Base-by-base conservation (phyloP, 2,113 vertebrate species). In the Oreochromis tanganicae region DNA sequence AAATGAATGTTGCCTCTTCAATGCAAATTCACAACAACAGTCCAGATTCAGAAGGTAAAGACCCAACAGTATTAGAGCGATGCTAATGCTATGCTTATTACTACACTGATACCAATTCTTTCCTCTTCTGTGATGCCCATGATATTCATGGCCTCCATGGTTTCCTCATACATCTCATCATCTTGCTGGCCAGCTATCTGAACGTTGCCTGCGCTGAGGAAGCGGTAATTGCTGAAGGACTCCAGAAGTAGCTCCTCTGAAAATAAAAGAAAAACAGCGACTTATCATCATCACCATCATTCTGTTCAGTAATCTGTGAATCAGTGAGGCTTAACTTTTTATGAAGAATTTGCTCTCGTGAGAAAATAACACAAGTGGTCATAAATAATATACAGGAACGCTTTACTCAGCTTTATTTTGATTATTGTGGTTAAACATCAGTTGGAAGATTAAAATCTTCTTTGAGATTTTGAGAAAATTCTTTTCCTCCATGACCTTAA, bases 61-160 rank as follows among this genome's bases (percentile, higher is more conserved):
- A 75, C 14, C 16, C 27, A 0, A 34, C 46, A 78, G 46, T 34
- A 52, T 52, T 32, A n/a, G 4, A 5, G 27, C 0, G 2, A 52
- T 52, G 27, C 27, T 78, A 4, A 78, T 34, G 46, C 46, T 78
- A 78, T 50, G 43, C 27, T 50, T 78, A 78, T 50, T 4, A 78
- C 46, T 78, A 78, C 4, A 46, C 46, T 43, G 27, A 93, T 94
- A 99, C 98, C 90, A 7, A 54, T 93, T 92, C 98, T 97, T 19
- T 99, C 98, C 6, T 99, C 98, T 0, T 98, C 98, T 1, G 1
- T 97, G 91, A 99, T 96, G 79, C 98, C 98, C 97, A 99, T 98
- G 91, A 99, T 99, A 2, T 6, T 93, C 98, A 99, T 99, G 84
- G 98, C 98, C 91, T 99, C 98, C 94, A 99, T 91, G 4, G 98